These are phyloP conservation scores for Anarsia innoxiella DNA, from an alignment of 2,888 invertebrate species.

Conservation along the genomic window DNA sequence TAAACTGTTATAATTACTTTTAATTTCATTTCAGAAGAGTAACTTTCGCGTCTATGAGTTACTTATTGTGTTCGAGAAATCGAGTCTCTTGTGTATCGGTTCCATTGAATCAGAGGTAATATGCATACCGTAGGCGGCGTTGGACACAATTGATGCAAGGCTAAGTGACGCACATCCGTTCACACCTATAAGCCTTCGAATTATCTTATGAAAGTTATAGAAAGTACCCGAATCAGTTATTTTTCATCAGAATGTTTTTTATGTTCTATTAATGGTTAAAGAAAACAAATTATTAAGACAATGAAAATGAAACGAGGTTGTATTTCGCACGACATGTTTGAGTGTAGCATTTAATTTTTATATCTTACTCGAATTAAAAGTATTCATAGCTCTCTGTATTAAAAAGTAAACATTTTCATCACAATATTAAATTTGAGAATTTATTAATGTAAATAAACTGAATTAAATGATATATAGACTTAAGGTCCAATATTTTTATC, in stretches of 20 bases:
- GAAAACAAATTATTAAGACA: neutral
- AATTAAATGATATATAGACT: conserved; percentile 1
- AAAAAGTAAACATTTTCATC: neutral
- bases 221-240: no score
- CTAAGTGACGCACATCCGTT: conserved; percentile 2
- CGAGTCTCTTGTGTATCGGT: no score
- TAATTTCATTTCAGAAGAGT: no score
- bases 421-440: neutral
- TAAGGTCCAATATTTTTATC: neutral
- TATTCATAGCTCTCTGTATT: conserved; percentile 13
- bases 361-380: neutral
- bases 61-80: no score
- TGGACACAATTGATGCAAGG: neutral
- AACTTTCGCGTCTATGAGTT: no score
- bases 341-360: conserved; percentile 8
- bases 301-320: conserved; percentile 1
- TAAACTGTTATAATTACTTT: no score
- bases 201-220: neutral
- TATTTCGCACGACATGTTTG: neutral
- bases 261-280: neutral
- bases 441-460: conserved; percentile 10
- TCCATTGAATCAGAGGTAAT: no score
- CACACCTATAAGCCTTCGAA: neutral
- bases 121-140: no score
- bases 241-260: no score